Conservation (phyloP, 2,113 vertebrate species). For the Stercorarius parasiticus region DNA sequence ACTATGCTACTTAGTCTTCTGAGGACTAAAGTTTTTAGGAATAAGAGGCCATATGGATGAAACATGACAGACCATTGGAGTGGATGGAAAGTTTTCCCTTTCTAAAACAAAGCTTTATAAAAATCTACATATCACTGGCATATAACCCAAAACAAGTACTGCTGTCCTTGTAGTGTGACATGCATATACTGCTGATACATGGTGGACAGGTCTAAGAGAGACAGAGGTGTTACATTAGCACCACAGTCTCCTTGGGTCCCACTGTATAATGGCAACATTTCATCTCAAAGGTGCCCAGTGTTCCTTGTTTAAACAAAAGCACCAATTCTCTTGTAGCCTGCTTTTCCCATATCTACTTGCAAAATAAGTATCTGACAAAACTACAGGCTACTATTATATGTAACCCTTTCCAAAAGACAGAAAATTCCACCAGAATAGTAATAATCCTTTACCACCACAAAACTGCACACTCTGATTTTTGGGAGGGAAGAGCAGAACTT, state of each 20-base stretch:
- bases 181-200: accelerated
- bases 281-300: neutral
- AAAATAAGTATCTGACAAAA: neutral
- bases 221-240: neutral
- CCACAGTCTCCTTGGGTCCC: neutral
- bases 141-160: neutral
- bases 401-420: neutral
- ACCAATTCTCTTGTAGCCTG: neutral
- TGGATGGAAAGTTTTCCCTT: neutral
- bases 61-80: neutral
- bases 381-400: neutral
- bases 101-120: neutral
- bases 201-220: neutral
- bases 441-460: neutral
- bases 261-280: neutral
- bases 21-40: neutral
- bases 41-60: neutral
- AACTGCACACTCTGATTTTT: neutral
- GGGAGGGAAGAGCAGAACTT: neutral
- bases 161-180: neutral
- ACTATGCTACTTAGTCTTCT: neutral
- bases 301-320: neutral
- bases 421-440: neutral
- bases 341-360: neutral
- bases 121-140: neutral